Conservation (phyloP, 2,113 vertebrate genomes). For the Clinocottus analis region DNA sequence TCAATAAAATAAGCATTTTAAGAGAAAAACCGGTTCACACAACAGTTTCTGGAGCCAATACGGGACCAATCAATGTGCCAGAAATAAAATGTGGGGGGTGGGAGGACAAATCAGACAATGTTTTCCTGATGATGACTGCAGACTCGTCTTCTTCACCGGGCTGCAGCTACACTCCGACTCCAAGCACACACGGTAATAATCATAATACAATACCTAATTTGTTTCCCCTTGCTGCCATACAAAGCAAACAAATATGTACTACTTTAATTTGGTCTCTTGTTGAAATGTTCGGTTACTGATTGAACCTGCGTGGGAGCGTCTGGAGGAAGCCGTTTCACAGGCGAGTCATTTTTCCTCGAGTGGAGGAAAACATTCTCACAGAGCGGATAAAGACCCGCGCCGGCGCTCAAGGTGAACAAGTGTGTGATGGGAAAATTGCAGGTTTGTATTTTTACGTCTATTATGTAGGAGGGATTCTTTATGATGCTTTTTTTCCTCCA, state of each 20-base stretch:
- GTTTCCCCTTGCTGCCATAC: constrained; percentile 9
- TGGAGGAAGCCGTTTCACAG: constrained; percentile 10
- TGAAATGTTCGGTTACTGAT: constrained; percentile 32
- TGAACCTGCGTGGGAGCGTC: constrained; percentile 24
- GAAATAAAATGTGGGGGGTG: constrained; percentile 17
- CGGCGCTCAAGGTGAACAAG: constrained; percentile 29
- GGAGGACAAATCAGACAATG: constrained; percentile 31
- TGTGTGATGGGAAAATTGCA: constrained; percentile 6
- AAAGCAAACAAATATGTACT: constrained; percentile 55
- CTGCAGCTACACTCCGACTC: constrained; percentile 21
- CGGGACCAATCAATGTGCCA: background rate
- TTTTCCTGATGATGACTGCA: background rate
- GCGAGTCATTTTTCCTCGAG: constrained; percentile 7
- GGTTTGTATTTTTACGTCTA: background rate
- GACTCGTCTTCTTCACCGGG: constrained; percentile 33
- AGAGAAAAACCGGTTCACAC: constrained; percentile 3
- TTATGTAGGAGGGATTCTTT: background rate
- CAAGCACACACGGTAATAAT: constrained; percentile 49
- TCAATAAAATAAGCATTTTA: constrained; percentile 23
- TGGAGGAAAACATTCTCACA: background rate
- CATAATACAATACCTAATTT: constrained; percentile 26
- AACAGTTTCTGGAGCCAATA: background rate
- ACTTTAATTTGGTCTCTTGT: constrained; percentile 38
- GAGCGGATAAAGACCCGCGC: background rate
- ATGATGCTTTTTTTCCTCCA: background rate